These are phyloP conservation scores for Benitochromis conjunctus DNA, from an alignment of 2,113 vertebrate species.

Conservation along the genomic window DNA sequence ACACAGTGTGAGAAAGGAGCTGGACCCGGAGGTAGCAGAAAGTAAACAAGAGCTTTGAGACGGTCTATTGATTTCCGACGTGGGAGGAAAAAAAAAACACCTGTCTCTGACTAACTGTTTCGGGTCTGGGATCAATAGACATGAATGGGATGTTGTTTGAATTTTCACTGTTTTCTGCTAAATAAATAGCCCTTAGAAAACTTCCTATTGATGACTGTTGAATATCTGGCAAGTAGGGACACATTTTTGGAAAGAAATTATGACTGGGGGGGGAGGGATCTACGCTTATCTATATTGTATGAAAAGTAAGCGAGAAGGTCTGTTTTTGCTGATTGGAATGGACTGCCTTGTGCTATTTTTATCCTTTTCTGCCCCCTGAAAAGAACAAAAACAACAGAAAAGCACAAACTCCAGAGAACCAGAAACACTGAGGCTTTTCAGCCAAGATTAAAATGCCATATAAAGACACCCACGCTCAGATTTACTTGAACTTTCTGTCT, in stretches of 20 bases:
- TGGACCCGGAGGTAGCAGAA: neutral
- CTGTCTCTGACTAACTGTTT: neutral
- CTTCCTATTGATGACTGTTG: neutral
- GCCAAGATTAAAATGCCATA: neutral
- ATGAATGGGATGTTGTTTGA: neutral
- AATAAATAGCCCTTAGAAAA: neutral
- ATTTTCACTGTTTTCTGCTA: neutral
- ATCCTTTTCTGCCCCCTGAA: neutral
- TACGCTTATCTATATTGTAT: neutral
- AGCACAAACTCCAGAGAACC: neutral
- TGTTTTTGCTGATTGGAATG: neutral
- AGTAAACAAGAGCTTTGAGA: neutral
- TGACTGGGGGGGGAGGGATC: neutral
- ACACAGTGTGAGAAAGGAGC: neutral
- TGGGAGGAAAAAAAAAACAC: neutral
- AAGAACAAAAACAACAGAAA: neutral
- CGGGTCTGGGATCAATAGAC: neutral
- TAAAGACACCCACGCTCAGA: neutral
- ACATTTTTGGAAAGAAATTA: neutral
- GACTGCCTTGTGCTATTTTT: neutral
- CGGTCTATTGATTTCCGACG: neutral
- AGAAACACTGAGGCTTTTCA: neutral
- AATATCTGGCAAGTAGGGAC: neutral
- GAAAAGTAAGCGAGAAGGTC: neutral
- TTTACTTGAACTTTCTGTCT: conserved; percentile 2